Conservation (phyloP, 2,888 invertebrate genomes). For the Troides helena region DNA sequence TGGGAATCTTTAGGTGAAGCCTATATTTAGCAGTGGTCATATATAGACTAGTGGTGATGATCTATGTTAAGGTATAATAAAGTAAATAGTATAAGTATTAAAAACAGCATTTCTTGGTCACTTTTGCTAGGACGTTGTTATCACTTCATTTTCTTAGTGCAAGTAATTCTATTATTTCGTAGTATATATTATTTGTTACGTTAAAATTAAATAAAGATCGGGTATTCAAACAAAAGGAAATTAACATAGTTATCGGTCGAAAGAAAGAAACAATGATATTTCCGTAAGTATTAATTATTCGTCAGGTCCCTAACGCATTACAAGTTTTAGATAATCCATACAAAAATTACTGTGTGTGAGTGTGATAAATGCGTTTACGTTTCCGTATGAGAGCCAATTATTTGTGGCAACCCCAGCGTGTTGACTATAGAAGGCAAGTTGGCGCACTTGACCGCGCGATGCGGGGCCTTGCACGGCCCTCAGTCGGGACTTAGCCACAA, state of each 20-base stretch:
- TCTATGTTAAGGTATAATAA: no score
- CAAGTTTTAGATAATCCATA: background rate
- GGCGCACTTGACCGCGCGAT: conserved; percentile 58
- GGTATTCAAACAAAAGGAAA: background rate
- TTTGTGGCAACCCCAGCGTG: conserved; percentile 28
- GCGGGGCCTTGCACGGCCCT: conserved; percentile 42
- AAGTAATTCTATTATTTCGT: background rate
- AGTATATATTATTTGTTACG: background rate
- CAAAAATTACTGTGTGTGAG: background rate
- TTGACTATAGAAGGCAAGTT: conserved; percentile 44
- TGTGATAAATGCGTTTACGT: conserved; percentile 10
- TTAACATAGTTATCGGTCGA: background rate
- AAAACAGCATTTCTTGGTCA: no score
- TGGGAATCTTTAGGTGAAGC: no score
- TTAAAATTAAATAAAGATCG: background rate
- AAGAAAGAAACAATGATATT: background rate
- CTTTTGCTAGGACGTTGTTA: background rate
- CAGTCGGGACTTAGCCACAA: conserved; percentile 37
- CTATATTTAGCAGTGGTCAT: no score
- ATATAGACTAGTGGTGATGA: no score
- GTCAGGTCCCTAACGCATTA: background rate
- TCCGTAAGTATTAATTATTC: background rate
- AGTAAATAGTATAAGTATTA: no score
- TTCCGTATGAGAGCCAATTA: conserved; percentile 21
- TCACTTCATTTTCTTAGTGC: background rate